Evolutionary conservation across 1,140 invertebrate species (phyloP).

Genomic region (Oscheius sp.): DNA sequence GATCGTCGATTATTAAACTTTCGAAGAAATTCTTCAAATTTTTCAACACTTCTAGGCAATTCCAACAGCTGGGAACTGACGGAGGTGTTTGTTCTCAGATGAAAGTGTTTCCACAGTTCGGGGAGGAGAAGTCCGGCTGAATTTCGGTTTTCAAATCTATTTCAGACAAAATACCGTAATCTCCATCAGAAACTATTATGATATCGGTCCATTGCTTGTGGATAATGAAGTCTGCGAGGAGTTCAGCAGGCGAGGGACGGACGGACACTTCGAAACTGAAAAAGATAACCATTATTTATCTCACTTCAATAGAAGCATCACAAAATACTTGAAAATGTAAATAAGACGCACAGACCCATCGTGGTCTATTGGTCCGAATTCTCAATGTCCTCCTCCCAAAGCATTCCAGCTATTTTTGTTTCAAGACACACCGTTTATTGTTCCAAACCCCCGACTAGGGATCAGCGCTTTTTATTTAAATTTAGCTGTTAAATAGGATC

Average conservation of each 20-base stretch:
- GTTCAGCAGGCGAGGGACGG: slow-evolving; percentile 54
- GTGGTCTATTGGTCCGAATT: too few species aligned
- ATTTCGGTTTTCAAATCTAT: neutral
- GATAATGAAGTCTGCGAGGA: slow-evolving; percentile 57
- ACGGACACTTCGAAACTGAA: slow-evolving; percentile 58
- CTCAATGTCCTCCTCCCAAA: too few species aligned
- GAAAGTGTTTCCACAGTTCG: slow-evolving; percentile 24
- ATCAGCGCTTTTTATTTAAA: too few species aligned
- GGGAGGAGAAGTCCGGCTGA: slow-evolving; percentile 26
- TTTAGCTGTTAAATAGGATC: too few species aligned
- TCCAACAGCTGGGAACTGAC: slow-evolving; percentile 52
- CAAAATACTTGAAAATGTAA: slow-evolving; percentile 40
- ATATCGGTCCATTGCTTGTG: slow-evolving; percentile 55
- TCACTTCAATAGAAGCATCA: neutral
- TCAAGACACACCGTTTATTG: too few species aligned
- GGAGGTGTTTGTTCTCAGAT: slow-evolving; percentile 43
- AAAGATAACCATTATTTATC: slow-evolving; percentile 30
- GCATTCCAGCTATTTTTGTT: too few species aligned
- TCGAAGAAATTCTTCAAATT: slow-evolving; percentile 55
- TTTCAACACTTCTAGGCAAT: slow-evolving; percentile 45
- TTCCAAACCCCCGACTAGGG: too few species aligned
- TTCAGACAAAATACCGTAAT: slow-evolving; percentile 37
- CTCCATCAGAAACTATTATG: slow-evolving; percentile 54
- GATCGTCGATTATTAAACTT: slow-evolving; percentile 32
- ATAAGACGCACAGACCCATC: too few species aligned